These are phyloP conservation scores for Listrodromus nycthemerus DNA, from an alignment of 2,888 invertebrate species.

Conservation along the genomic window DNA sequence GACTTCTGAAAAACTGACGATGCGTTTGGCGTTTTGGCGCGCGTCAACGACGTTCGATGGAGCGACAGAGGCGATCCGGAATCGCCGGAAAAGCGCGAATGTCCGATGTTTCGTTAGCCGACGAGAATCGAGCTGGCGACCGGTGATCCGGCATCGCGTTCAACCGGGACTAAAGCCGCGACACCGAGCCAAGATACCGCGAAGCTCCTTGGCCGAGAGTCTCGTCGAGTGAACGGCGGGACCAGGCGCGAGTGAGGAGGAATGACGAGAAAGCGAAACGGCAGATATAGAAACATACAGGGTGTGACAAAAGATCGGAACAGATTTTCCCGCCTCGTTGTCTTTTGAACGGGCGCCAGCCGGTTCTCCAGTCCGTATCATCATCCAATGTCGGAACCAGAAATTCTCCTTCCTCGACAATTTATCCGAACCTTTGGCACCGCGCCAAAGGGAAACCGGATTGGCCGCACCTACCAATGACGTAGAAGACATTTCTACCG, in stretches of 20 bases:
- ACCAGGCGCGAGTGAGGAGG: slow-evolving; percentile 45
- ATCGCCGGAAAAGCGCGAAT: slow-evolving; percentile 2
- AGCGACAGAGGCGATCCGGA: neutral
- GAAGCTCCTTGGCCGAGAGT: slow-evolving; percentile 51
- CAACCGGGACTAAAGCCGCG: slow-evolving; percentile 68
- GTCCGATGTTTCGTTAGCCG: slow-evolving; percentile 43
- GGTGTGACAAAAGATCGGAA: slow-evolving; percentile 41
- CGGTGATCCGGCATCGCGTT: slow-evolving; percentile 71
- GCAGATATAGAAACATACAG: slow-evolving; percentile 59
- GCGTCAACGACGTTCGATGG: slow-evolving; percentile 1
- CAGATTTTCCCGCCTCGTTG: neutral
- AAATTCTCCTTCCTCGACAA: too few species aligned
- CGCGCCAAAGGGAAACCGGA: too few species aligned
- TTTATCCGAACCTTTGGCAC: too few species aligned
- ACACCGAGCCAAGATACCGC: slow-evolving; percentile 23
- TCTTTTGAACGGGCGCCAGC: too few species aligned
- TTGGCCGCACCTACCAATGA: too few species aligned
- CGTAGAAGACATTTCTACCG: too few species aligned
- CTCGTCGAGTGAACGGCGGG: slow-evolving; percentile 56
- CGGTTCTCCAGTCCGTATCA: too few species aligned
- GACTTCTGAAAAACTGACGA: slow-evolving; percentile 10
- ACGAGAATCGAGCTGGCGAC: slow-evolving; percentile 51
- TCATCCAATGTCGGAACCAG: too few species aligned
- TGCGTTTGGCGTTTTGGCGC: neutral
- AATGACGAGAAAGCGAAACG: slow-evolving; percentile 52